Conservation (phyloP, 1,140 invertebrate genomes). For the Ectropis grisescens region DNA sequence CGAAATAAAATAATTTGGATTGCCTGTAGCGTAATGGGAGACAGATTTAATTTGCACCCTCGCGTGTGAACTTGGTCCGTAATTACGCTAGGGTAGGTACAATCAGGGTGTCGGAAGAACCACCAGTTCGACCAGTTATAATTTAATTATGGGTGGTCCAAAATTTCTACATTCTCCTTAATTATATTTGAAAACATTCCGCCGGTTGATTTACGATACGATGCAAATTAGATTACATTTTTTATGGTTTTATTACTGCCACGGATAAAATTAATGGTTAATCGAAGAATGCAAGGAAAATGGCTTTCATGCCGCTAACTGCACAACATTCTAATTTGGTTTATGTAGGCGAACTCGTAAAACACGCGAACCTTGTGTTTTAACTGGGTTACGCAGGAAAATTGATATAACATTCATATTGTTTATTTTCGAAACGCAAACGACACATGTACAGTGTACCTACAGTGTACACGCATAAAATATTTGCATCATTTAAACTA, state of each 20-base stretch:
- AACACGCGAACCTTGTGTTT: too few relatives aligned
- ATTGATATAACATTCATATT: too few relatives aligned
- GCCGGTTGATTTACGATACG: slow-evolving; percentile 14
- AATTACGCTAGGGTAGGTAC: slow-evolving; percentile 15
- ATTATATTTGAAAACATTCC: slow-evolving; percentile 13
- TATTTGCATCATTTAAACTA: too few relatives aligned
- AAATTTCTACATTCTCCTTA: too few relatives aligned
- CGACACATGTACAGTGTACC: too few relatives aligned
- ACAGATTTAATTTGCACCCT: slow-evolving; percentile 24
- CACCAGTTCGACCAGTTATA: slow-evolving; percentile 23
- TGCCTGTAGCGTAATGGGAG: too few relatives aligned
- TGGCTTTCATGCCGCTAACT: slow-evolving; percentile 1
- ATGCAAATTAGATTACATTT: slow-evolving; percentile 17
- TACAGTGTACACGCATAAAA: too few relatives aligned
- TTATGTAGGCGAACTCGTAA: too few relatives aligned
- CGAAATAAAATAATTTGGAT: too few relatives aligned
- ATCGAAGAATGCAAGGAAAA: slow-evolving; percentile 5
- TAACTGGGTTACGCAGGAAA: too few relatives aligned
- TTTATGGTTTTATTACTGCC: slow-evolving; percentile 13
- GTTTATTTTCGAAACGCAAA: too few relatives aligned
- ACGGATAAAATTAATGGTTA: slow-evolving; percentile 10
- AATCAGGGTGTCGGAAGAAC: slow-evolving; percentile 16
- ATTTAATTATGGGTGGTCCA: slow-evolving; percentile 28
- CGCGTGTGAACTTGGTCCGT: slow-evolving; percentile 30
- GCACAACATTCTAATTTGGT: too few relatives aligned